A percentile compares a stretch with the other conserved stretches of the same genome.
These are phyloP conservation scores for Drosophila kikkawai DNA, from an alignment of 1,140 invertebrate genomes.

Conservation along the genomic window DNA sequence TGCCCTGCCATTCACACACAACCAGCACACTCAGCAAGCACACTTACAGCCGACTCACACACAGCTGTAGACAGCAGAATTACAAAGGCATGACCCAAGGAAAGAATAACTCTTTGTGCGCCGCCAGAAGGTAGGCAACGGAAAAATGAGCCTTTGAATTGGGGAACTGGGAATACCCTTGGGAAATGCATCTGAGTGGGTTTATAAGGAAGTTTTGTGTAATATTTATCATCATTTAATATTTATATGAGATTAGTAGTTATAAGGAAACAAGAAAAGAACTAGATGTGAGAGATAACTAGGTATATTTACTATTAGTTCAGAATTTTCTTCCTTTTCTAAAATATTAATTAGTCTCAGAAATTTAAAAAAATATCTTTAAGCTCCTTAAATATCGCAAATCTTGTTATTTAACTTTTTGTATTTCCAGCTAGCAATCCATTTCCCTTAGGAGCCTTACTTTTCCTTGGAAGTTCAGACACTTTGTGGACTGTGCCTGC, in stretches of 20 bases:
- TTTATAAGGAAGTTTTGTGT: background rate
- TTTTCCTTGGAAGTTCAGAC: conserved; percentile 8
- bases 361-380: too few relatives aligned
- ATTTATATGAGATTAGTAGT: background rate
- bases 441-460: conserved; percentile 4
- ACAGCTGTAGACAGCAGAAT: conserved; percentile 34
- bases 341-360: background rate
- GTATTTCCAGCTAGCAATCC: conserved; percentile 7
- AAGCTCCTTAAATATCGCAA: background rate
- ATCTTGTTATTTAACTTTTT: conserved; percentile 1
- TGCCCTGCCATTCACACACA: background rate
- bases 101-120: conserved; percentile 43
- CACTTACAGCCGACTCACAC: conserved; percentile 4
- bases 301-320: background rate
- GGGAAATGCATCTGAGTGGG: conserved; percentile 3
- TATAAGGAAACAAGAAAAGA: background rate
- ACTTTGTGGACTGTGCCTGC: conserved; percentile 17
- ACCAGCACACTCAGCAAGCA: conserved; percentile 14
- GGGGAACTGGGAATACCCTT: conserved; percentile 23
- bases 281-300: background rate
- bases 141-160: background rate
- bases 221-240: conserved; percentile 6
- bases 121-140: conserved; percentile 24
- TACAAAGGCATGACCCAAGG: conserved; percentile 42
- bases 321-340: too few relatives aligned